Evolutionary conservation across 1,140 invertebrate species (phyloP).

Genomic region (Planococcus citri): DNA sequence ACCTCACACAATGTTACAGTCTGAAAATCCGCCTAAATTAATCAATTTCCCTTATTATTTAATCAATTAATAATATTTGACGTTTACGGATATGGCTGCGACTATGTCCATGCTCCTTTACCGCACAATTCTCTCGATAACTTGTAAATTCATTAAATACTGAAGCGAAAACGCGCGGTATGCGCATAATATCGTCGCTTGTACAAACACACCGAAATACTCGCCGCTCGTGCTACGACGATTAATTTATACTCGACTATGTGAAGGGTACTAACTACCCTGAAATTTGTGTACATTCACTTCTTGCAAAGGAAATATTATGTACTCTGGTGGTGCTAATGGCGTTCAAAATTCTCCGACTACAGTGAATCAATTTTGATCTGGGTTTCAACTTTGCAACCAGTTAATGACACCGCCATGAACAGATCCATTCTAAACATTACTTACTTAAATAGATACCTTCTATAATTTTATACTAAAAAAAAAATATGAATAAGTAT

Average conservation of each 20-base stretch:
- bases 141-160: conserved; percentile 20
- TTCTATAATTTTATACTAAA: too few relatives aligned
- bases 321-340: neutral
- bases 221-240: too few relatives aligned
- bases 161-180: conserved; percentile 1
- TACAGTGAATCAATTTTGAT: too few relatives aligned
- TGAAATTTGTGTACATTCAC: neutral
- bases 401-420: too few relatives aligned
- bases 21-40: conserved; percentile 5
- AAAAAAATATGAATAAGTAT: too few relatives aligned
- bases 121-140: neutral
- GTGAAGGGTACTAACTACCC: neutral
- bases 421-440: too few relatives aligned
- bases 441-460: too few relatives aligned
- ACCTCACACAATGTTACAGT: too few relatives aligned
- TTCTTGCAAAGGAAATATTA: neutral
- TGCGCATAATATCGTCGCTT: conserved; percentile 15
- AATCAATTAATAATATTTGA: conserved; percentile 16
- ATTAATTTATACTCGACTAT: conserved; percentile 13
- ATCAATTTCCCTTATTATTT: neutral
- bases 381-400: too few relatives aligned
- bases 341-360: too few relatives aligned
- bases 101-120: neutral
- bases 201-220: conserved; percentile 1
- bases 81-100: neutral